Evolutionary conservation across 2,113 vertebrate species (phyloP).

Genomic region (Pomatorhinus ruficollis): DNA sequence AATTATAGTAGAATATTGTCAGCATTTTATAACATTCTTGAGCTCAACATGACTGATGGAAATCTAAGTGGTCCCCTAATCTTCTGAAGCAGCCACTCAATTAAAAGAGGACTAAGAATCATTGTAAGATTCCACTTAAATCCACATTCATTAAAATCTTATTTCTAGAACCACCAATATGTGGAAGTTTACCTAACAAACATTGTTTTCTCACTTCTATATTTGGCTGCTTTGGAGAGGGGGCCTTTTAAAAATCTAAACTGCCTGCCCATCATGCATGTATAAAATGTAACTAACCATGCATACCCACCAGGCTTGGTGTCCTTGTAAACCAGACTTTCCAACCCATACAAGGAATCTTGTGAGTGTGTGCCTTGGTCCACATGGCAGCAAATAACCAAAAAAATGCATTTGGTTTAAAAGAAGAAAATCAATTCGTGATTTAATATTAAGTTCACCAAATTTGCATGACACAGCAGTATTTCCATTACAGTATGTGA

Average conservation of each 20-base stretch:
- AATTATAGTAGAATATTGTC: background rate
- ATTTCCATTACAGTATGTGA: background rate
- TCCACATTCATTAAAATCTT: background rate
- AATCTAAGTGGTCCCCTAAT: background rate
- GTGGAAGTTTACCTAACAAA: background rate
- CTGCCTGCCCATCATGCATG: background rate
- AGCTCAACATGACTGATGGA: background rate
- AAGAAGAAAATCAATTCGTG: background rate
- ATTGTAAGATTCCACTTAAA: background rate
- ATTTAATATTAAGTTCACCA: background rate
- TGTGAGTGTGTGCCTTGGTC: slow-evolving; percentile 82
- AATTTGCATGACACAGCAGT: background rate
- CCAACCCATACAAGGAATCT: slow-evolving; percentile 88
- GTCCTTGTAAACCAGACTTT: slow-evolving; percentile 90
- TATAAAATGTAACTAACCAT: slow-evolving; percentile 21
- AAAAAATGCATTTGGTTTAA: slow-evolving; percentile 29
- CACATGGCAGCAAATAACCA: slow-evolving; percentile 59
- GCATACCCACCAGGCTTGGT: slow-evolving; percentile 85
- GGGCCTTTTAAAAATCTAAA: background rate
- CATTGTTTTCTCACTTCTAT: background rate
- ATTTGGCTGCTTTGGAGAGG: background rate
- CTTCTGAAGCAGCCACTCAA: background rate
- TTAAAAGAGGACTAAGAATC: background rate
- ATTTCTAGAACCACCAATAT: background rate
- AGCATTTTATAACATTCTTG: background rate